Evolutionary conservation across 2,113 vertebrate species (phyloP), one percentile per base, ranked within the genome.

Genomic region (Serilophus lunatus): DNA sequence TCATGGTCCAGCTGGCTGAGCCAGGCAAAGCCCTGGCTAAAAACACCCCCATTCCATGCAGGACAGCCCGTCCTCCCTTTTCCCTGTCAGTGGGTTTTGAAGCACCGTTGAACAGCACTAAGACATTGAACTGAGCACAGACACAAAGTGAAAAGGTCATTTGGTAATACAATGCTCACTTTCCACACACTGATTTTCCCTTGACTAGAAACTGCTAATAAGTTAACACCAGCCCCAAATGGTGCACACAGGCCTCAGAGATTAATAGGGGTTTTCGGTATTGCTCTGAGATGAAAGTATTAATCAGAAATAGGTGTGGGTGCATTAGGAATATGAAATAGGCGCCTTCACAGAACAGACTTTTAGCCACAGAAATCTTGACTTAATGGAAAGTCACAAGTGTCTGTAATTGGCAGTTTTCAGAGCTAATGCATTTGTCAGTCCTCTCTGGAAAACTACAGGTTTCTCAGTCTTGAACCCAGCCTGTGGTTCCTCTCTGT

Each of bases 121-220:
- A 82, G 86, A 17, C 24, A 28, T 1, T 18, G 75, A 77, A 61
- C 53, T 82, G 80, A 83, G 77, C 77, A 51, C 60, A 57, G 53
- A 23, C 60, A 22, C 19, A 24, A 59, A 93, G 53, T 18, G 47
- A 77, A 94, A 90, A 93, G 69, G 84, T 96, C 92, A 76, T 64
- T 82, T 71, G 63, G 72, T 82, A 64, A 87, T 33, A 57, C 1
- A 61, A 25, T 7, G 23, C 64, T 90, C 38, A 9, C 91, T 93
- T 95, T 75, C 87, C 92, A 93, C 91, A 42, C 75, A 50, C 22
- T 0, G 23, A 64, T 93, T 93, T 69, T 66, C 77, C 54, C 88
- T 82, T 49, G 36, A 59, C n/a, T 92, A 87, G 88, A 92, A 94
- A 89, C 93, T 71, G 93, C 36, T 92, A 54, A 75, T 75, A 40